Conservation (phyloP, 2,888 invertebrate species). For the Entomobrya proxima region DNA sequence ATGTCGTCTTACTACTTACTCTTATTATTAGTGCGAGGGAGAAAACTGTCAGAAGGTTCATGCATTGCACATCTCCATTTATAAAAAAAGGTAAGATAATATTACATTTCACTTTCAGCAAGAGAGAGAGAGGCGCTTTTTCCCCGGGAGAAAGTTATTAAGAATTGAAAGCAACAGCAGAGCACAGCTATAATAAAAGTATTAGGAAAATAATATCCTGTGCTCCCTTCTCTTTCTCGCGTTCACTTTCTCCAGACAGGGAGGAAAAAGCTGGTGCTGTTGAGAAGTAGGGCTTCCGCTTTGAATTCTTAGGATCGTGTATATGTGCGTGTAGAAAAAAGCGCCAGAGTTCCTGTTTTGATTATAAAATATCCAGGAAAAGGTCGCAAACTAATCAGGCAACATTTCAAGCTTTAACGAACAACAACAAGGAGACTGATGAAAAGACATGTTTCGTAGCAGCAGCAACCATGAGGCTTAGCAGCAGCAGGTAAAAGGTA, state of each 20-base stretch:
- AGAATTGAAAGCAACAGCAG: neutral
- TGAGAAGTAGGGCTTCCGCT: neutral
- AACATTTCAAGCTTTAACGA: too few relatives aligned
- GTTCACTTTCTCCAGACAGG: neutral
- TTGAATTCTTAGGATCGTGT: neutral
- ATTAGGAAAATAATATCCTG: slow-evolving; percentile 5
- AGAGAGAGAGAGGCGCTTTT: too few relatives aligned
- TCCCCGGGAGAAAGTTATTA: slow-evolving; percentile 28
- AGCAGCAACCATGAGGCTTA: neutral
- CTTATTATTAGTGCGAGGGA: neutral
- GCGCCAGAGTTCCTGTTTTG: neutral
- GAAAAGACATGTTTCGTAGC: too few relatives aligned
- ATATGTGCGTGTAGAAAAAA: too few relatives aligned
- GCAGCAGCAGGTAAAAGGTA: too few relatives aligned
- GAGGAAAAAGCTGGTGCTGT: neutral
- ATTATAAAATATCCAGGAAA: neutral
- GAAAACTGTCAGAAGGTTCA: neutral
- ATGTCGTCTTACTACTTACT: neutral
- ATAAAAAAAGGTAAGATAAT: too few relatives aligned
- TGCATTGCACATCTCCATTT: too few relatives aligned
- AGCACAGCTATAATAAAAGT: neutral
- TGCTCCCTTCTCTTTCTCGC: neutral
- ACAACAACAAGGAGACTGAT: too few relatives aligned
- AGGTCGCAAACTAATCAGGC: neutral
- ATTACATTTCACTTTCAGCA: too few relatives aligned